phyloP scores from a whole-genome alignment of 2,113 vertebrate genomes.

The Leptosomus discolor region DNA sequence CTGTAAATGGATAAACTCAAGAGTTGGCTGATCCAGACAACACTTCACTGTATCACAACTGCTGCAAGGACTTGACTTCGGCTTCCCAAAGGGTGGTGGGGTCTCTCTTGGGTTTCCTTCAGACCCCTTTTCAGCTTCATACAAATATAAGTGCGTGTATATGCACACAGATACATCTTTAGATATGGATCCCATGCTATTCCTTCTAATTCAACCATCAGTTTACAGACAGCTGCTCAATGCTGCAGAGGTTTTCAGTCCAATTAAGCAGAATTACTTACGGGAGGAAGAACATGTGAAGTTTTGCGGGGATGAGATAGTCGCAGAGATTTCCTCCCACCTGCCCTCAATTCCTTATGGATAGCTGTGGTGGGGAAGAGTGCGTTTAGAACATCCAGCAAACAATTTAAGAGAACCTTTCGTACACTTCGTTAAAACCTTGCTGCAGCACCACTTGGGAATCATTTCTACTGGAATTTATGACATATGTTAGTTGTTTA shows the following conservation, averaged over 20 bases:
- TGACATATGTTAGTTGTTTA: slow-evolving; percentile 63
- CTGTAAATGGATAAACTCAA: neutral
- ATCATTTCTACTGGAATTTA: slow-evolving; percentile 48
- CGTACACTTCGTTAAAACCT: neutral
- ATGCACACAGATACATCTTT: accelerated
- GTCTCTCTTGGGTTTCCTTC: neutral
- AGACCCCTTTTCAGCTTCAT: neutral
- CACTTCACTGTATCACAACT: neutral
- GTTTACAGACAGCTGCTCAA: neutral
- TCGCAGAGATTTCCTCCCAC: neutral
- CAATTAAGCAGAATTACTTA: neutral
- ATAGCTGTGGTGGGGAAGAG: neutral
- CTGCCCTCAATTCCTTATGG: neutral
- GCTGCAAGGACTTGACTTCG: neutral
- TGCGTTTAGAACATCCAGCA: neutral
- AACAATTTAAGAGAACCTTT: neutral
- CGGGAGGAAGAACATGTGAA: neutral
- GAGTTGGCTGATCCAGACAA: neutral
- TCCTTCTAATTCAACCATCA: neutral
- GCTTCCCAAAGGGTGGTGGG: neutral
- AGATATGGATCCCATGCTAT: accelerated
- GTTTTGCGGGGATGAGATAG: neutral
- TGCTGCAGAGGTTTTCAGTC: neutral
- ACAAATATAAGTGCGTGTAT: accelerated
- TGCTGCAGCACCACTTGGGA: slow-evolving; percentile 41